A percentile compares a stretch with the other conserved stretches of the same genome.
Evolutionary conservation across 1,140 invertebrate species (phyloP).

Genomic region (Bombus turneri): DNA sequence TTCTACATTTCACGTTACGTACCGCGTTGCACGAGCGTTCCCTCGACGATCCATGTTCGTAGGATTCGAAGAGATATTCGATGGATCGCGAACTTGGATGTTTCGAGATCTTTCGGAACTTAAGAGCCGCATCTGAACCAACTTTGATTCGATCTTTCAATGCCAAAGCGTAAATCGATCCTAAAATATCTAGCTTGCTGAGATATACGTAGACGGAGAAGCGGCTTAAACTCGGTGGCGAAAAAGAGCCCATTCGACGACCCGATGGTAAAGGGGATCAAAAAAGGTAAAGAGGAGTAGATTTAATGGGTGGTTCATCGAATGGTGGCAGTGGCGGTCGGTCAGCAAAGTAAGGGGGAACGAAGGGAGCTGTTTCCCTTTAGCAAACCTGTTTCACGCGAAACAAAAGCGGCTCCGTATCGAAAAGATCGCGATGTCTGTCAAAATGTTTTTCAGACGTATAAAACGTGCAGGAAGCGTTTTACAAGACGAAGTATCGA

Average conservation of each 20-base stretch:
- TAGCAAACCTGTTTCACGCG: slow-evolving; percentile 13
- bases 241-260: not conserved
- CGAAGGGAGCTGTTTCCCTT: slow-evolving; percentile 1
- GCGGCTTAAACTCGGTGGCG: not conserved
- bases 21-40: not conserved
- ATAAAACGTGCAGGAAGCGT: slow-evolving; percentile 27
- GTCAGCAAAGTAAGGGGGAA: not conserved
- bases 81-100: too few species aligned
- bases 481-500: slow-evolving; percentile 7
- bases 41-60: not conserved
- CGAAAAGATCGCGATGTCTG: slow-evolving; percentile 35
- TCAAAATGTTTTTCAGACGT: slow-evolving; percentile 38
- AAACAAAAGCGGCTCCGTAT: slow-evolving; percentile 30
- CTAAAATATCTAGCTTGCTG: not conserved
- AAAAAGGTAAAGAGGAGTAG: not conserved
- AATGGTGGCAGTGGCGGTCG: not conserved
- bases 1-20: not conserved
- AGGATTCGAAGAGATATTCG: too few species aligned
- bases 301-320: not conserved
- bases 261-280: not conserved
- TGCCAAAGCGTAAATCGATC: not conserved
- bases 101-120: too few species aligned
- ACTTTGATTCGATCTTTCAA: not conserved
- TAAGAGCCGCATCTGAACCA: too few species aligned
- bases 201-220: not conserved